Evolutionary conservation across 2,888 invertebrate genomes (phyloP), one percentile per base, ranked within the genome.

Genomic region (Apodemia zela): DNA sequence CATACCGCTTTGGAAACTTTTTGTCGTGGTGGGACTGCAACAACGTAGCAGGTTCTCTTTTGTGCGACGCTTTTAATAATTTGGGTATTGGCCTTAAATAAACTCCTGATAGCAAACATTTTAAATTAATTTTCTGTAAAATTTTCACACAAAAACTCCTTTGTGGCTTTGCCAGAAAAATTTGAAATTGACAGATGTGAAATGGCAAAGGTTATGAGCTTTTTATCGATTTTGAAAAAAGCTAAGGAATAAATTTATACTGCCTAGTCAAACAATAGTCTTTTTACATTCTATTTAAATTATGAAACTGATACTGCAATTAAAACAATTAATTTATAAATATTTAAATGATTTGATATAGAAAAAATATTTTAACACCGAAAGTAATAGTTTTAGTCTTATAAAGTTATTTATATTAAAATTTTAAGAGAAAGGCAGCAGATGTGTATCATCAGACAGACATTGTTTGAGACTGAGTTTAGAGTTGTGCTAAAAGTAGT

Each of bases 21-120:
- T 49, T 76, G 78, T 62, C 83, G 82, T 1, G 87, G 75, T 1
- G 88, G 87, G 11, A 78, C 73, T 38, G 78, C 66, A 63, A 83
- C 73, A 0, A 74, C 86, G 65, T 81, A 85, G 87, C 88, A 87
- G 68, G 82, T 83, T 35, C 88, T 84, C 59, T 81, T 79, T 65
- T 83, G 86, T 13, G 79, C 75, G 3, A 81, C 84, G 80, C 80
- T 85, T 67, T 82, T 86, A 62, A 81, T 65, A 63, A 85, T 67
- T 63, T 81, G 82, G 47, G 77, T 73, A 7, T 57, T 57, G 67
- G 81, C 82, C 70, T 77, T 86, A 29, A 86, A 66, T 8, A 88
- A 75, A 71, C 70, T 84, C 65, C 85, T 80, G 70, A 80, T 71
- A 15, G 82, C 86, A 15, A 84, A 71, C 88, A 89, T 87, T 69